Percentiles rank a stretch among this genome's conserved stretches.
Conservation (phyloP, 2,797 vertebrate genomes). For the Poecilia gillii region DNA sequence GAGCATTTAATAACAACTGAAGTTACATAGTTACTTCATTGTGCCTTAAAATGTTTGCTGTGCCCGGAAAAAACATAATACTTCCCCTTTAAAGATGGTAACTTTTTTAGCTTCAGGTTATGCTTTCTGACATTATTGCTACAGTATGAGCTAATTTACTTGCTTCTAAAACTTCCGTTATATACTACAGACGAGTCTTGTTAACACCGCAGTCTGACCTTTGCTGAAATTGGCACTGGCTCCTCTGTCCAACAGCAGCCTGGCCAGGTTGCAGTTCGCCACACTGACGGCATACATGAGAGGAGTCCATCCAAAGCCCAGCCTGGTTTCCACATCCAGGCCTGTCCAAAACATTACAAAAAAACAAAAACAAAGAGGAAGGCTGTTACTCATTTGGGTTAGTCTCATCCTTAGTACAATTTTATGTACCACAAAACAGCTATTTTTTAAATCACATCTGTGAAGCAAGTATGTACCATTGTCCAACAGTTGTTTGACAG, state of each 20-base stretch:
- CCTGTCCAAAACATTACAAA: slow-evolving; percentile 75
- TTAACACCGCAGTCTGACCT: slow-evolving; percentile 78
- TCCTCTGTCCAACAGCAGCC: slow-evolving; percentile 90
- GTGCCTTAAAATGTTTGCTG: too few relatives aligned
- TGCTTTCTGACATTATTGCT: neutral
- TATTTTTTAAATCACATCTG: neutral
- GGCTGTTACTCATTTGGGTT: neutral
- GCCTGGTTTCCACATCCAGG: slow-evolving; percentile 85
- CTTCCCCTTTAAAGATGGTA: too few relatives aligned
- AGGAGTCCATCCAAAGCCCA: slow-evolving; percentile 90
- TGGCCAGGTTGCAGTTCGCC: slow-evolving; percentile 83
- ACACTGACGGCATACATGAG: slow-evolving; percentile 91
- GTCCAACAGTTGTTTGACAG: slow-evolving; percentile 86
- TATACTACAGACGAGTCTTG: neutral
- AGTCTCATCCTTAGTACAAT: neutral
- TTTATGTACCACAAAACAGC: neutral
- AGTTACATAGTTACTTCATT: too few relatives aligned
- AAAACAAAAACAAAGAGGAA: neutral
- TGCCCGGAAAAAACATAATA: too few relatives aligned
- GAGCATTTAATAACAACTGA: too few relatives aligned
- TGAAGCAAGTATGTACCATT: slow-evolving; percentile 76
- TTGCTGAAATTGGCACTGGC: slow-evolving; percentile 90
- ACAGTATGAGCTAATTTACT: neutral
- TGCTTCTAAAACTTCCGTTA: neutral
- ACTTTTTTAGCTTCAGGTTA: too few relatives aligned